Conservation (phyloP, 2,113 vertebrate species). For the Formicarius rufipectus region DNA sequence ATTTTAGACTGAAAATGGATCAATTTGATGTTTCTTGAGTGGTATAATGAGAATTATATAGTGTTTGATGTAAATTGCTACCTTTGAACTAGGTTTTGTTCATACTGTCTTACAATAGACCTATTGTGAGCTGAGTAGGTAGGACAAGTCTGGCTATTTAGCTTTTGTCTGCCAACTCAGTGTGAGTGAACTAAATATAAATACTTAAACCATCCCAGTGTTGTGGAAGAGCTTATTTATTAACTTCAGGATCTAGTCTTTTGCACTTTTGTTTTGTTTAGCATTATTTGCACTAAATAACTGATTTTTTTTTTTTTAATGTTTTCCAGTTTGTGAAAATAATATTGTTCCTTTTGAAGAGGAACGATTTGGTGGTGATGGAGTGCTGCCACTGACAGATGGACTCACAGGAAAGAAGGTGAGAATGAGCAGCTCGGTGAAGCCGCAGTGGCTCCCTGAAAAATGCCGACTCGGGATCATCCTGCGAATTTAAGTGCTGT, state of each 20-base stretch:
- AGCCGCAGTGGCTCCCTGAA: neutral
- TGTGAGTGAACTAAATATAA: slow-evolving; percentile 55
- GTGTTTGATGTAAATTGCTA: neutral
- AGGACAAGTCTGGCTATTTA: slow-evolving; percentile 29
- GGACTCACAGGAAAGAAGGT: slow-evolving; percentile 82
- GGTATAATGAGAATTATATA: neutral
- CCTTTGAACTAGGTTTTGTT: neutral
- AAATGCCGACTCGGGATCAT: neutral
- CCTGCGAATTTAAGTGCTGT: neutral
- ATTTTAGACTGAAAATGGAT: neutral
- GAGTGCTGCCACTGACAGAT: slow-evolving; percentile 77
- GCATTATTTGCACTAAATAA: neutral
- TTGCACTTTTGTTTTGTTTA: neutral
- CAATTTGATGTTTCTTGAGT: neutral
- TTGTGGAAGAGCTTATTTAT: slow-evolving; percentile 3
- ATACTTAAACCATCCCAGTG: slow-evolving; percentile 22
- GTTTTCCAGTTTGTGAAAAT: slow-evolving; percentile 35
- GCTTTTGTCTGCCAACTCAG: slow-evolving; percentile 37
- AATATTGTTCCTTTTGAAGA: slow-evolving; percentile 9
- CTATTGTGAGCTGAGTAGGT: slow-evolving; percentile 34
- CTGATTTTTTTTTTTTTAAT: neutral
- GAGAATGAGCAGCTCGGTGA: slow-evolving; percentile 24
- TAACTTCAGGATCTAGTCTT: neutral
- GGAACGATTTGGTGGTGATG: slow-evolving; percentile 72
- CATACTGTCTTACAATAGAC: neutral